phyloP scores from a whole-genome alignment of 1,140 invertebrate species.

The Odontomachus brunneus region DNA sequence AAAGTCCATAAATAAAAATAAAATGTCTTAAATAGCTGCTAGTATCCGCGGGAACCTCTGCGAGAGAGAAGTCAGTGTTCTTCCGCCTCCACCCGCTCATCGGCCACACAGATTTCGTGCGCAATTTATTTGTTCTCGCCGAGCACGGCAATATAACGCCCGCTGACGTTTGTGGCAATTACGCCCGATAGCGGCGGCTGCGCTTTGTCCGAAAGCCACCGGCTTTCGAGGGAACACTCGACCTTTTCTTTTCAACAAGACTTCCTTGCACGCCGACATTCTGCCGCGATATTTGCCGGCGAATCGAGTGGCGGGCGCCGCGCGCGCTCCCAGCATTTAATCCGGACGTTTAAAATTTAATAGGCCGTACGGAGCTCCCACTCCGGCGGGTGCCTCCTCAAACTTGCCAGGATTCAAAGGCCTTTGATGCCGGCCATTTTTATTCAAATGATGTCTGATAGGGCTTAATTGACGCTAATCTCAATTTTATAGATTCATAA shows the following conservation, averaged over 20 bases:
- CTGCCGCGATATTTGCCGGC: conserved; percentile 18
- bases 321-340: conserved; percentile 29
- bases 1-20: no score
- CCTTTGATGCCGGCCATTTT: conserved; percentile 32
- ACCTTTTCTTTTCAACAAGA: conserved; percentile 45
- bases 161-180: conserved; percentile 23
- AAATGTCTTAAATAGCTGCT: no score
- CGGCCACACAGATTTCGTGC: no score
- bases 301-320: conserved; percentile 29
- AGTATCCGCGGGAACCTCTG: no score
- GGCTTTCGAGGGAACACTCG: conserved; percentile 28
- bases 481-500: conserved; percentile 45
- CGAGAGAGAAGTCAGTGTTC: no score
- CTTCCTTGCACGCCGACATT: not conserved
- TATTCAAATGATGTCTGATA: conserved; percentile 35
- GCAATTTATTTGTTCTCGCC: not conserved
- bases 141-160: not conserved
- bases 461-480: conserved; percentile 34
- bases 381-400: not conserved
- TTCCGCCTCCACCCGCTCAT: no score
- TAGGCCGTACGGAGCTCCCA: conserved; percentile 37
- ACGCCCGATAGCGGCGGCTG: conserved; percentile 6
- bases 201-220: conserved; percentile 27
- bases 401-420: conserved; percentile 40
- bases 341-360: conserved; percentile 50